A percentile compares a stretch with the other conserved stretches of the same genome.
Conservation (phyloP, 2,888 invertebrate genomes). For the Cylindroiulus punctatus region DNA sequence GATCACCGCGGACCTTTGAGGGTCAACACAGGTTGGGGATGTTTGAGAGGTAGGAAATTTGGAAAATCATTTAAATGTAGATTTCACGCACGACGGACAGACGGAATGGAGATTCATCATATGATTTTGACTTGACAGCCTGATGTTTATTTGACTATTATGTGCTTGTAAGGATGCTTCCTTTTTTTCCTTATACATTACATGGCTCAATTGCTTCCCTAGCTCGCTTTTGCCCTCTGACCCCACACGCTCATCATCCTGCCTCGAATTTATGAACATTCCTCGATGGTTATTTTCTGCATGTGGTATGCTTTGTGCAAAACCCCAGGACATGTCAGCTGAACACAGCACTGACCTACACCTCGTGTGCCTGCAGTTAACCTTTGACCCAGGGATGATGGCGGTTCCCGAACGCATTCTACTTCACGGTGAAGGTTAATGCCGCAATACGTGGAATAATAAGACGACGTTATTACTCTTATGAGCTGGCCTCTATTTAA, state of each 20-base stretch:
- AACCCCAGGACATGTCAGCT: background rate
- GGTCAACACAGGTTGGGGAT: background rate
- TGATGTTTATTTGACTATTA: background rate
- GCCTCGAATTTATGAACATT: background rate
- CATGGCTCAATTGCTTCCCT: background rate
- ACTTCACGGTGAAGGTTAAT: slow-evolving; percentile 1
- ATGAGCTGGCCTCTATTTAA: background rate
- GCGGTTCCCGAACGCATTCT: background rate
- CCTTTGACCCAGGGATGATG: background rate
- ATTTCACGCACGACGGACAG: background rate
- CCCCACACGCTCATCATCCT: background rate
- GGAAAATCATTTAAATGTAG: background rate
- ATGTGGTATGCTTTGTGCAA: background rate
- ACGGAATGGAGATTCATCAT: background rate
- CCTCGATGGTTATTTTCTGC: background rate
- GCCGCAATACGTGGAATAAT: slow-evolving; percentile 30
- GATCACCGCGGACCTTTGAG: background rate
- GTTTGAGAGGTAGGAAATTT: background rate
- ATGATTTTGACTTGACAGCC: background rate
- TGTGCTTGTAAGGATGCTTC: background rate
- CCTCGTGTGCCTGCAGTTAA: background rate
- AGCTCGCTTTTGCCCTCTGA: background rate
- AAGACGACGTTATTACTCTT: background rate
- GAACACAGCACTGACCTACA: slow-evolving; percentile 19
- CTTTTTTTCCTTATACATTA: background rate